Conservation (phyloP, 2,797 vertebrate species). For the Rhinatrema bivittatum region DNA sequence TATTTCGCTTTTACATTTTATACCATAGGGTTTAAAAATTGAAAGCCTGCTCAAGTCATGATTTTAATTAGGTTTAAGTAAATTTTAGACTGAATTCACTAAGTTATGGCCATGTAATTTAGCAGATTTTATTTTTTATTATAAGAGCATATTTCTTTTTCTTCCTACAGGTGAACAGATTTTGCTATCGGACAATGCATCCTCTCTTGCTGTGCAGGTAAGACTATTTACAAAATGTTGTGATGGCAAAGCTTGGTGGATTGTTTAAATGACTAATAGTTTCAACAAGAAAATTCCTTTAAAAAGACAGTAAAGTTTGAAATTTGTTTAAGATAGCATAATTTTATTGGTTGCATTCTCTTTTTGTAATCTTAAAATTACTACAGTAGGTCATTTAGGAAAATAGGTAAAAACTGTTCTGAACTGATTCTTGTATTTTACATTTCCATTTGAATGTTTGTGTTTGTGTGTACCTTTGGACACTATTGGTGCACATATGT, state of each 20-base stretch:
- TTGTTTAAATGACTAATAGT: too few species aligned
- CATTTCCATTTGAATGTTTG: background rate
- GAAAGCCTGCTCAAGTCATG: conserved; percentile 13
- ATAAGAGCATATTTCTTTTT: too few species aligned
- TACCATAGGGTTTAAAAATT: conserved; percentile 19
- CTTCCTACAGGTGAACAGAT: conserved; percentile 83
- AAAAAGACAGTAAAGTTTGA: conserved; percentile 6
- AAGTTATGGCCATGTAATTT: too few species aligned
- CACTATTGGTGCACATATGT: too few species aligned
- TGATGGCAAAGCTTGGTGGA: too few species aligned
- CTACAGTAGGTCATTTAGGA: too few species aligned
- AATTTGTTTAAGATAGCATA: background rate
- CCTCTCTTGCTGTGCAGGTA: conserved; percentile 95
- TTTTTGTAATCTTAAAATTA: background rate
- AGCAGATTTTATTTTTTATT: too few species aligned
- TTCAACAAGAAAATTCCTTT: conserved; percentile 2
- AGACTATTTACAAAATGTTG: too few species aligned
- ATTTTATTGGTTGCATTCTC: background rate
- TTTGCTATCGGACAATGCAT: conserved; percentile 91
- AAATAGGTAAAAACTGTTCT: too few species aligned
- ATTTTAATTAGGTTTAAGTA: conserved; percentile 11
- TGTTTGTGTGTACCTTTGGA: too few species aligned
- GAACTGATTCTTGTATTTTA: too few species aligned
- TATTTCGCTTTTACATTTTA: conserved; percentile 22
- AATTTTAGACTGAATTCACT: conserved; percentile 14